Conservation (phyloP, 2,888 invertebrate genomes). For the Acleris laterana region DNA sequence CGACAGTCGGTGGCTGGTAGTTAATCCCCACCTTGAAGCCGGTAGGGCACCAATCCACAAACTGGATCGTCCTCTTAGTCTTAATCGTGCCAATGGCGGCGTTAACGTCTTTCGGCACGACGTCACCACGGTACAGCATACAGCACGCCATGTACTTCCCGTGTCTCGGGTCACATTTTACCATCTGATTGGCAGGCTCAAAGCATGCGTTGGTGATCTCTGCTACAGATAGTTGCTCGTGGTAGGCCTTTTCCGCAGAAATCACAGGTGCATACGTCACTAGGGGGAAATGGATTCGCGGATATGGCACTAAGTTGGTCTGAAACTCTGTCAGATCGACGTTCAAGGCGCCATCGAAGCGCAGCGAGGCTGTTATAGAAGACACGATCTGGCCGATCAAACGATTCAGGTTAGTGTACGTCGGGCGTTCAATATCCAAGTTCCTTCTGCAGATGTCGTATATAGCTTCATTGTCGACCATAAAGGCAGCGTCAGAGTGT, state of each 20-base stretch:
- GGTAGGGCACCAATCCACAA: constrained; percentile 96
- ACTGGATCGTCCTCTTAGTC: constrained; percentile 96
- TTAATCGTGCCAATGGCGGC: constrained; percentile 97
- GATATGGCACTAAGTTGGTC: constrained; percentile 96
- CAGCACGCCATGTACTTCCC: constrained; percentile 98
- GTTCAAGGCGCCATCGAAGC: constrained; percentile 96
- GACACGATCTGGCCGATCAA: constrained; percentile 97
- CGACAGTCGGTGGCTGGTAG: constrained; percentile 94
- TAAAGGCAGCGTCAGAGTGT: constrained; percentile 97
- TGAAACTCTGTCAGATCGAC: constrained; percentile 97
- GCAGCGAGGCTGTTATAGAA: constrained; percentile 95
- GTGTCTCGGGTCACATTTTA: constrained; percentile 95
- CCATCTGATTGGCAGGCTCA: constrained; percentile 98
- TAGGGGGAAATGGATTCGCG: constrained; percentile 96
- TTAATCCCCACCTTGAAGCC: constrained; percentile 93
- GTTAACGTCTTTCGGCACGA: constrained; percentile 97
- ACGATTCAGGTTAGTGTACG: constrained; percentile 97
- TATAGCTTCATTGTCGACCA: constrained; percentile 96
- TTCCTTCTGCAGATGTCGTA: constrained; percentile 96
- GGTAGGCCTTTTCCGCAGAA: constrained; percentile 96
- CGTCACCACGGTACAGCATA: constrained; percentile 96
- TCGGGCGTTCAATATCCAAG: constrained; percentile 96
- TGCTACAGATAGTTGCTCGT: constrained; percentile 94
- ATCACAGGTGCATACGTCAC: constrained; percentile 96
- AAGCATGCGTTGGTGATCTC: constrained; percentile 98